Evolutionary conservation across 2,888 invertebrate genomes (phyloP).

Genomic region (Blera fallax): DNA sequence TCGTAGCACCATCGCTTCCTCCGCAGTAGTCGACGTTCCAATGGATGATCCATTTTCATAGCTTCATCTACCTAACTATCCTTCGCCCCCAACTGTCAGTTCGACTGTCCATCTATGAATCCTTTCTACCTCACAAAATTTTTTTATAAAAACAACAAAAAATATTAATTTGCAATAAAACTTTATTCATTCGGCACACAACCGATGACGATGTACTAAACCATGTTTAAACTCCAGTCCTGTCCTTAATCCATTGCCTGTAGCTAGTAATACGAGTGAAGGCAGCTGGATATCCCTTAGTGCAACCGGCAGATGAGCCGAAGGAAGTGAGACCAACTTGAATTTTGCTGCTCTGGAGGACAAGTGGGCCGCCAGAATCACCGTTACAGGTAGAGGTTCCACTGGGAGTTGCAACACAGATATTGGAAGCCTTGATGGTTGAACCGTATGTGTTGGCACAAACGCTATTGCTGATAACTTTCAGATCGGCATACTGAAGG

Average conservation of each 20-base stretch:
- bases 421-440: conserved; percentile 73
- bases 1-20: too few relatives aligned
- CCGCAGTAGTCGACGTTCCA: too few relatives aligned
- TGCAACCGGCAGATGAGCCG: conserved; percentile 4
- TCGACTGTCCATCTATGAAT: too few relatives aligned
- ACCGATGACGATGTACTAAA: neutral
- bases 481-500: conserved; percentile 74
- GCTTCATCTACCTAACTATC: too few relatives aligned
- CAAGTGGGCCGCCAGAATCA: conserved; percentile 48
- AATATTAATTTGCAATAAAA: neutral
- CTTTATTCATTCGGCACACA: neutral
- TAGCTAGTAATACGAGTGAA: conserved; percentile 77
- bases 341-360: neutral
- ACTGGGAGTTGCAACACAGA: conserved; percentile 52
- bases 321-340: conserved; percentile 32
- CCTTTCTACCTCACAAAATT: too few relatives aligned
- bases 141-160: too few relatives aligned
- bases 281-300: conserved; percentile 53
- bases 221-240: conserved; percentile 69
- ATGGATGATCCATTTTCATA: too few relatives aligned
- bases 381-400: conserved; percentile 61
- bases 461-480: conserved; percentile 73
- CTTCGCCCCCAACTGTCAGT: too few relatives aligned
- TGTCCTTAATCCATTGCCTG: conserved; percentile 76
- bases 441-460: conserved; percentile 74